Conservation (phyloP, 92 coral and sea anemone species). For the Palythoa heliodiscus region DNA sequence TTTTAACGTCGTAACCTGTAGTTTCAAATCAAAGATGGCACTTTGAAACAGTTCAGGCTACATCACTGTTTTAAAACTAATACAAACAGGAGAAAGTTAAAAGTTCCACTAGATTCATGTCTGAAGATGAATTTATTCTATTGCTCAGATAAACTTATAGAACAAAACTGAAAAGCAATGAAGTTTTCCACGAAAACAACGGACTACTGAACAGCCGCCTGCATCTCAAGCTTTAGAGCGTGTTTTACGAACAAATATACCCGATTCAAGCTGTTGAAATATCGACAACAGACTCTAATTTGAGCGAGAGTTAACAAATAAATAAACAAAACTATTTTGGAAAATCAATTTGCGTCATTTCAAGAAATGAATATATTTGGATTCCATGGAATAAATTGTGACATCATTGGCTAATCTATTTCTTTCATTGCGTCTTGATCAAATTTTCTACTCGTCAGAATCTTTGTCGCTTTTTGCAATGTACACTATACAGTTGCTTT, state of each 20-base stretch:
- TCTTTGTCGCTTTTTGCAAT: background rate
- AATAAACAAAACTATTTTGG: background rate
- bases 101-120: background rate
- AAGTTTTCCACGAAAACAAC: too few species aligned
- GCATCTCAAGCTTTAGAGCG: background rate
- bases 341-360: conserved; percentile 16
- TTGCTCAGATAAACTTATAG: too few species aligned
- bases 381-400: background rate
- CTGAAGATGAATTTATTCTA: too few species aligned
- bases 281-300: background rate
- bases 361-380: background rate
- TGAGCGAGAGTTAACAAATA: background rate
- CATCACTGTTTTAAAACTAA: background rate
- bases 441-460: background rate
- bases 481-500: background rate
- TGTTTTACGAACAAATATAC: background rate
- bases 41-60: background rate
- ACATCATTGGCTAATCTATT: background rate
- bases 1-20: background rate
- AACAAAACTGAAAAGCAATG: too few species aligned
- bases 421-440: background rate
- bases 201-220: background rate
- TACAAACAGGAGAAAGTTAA: background rate
- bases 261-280: background rate
- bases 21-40: background rate